Evolutionary conservation across 1,140 invertebrate genomes (phyloP).

Genomic region (Temnothorax curvispinosus): DNA sequence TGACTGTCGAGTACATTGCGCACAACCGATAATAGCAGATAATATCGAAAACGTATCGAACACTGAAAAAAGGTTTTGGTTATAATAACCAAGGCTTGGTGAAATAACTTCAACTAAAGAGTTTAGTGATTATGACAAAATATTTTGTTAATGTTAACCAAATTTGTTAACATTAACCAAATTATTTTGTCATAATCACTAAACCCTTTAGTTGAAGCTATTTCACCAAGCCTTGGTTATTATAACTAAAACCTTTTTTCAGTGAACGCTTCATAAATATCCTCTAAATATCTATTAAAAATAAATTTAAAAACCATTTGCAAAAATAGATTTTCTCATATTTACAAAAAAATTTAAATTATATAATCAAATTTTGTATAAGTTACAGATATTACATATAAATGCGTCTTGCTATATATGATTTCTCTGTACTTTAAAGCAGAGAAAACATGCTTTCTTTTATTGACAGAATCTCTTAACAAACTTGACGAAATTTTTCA

Average conservation of each 20-base stretch:
- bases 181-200: too few relatives aligned
- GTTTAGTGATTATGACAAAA: too few relatives aligned
- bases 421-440: neutral
- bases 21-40: neutral
- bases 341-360: conserved; percentile 2
- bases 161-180: too few relatives aligned
- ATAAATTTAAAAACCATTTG: neutral
- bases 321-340: neutral
- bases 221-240: too few relatives aligned
- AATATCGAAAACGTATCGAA: neutral
- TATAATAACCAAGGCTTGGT: too few relatives aligned
- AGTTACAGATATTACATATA: neutral
- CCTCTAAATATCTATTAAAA: neutral
- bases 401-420: neutral
- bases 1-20: neutral
- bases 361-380: conserved; percentile 1
- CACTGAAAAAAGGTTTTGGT: too few relatives aligned
- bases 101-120: too few relatives aligned
- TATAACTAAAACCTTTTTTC: too few relatives aligned
- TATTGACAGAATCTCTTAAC: conserved; percentile 3
- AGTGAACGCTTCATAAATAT: neutral
- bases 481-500: neutral
- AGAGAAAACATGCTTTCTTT: neutral
- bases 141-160: too few relatives aligned
- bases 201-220: too few relatives aligned